Evolutionary conservation across 2,113 vertebrate species (phyloP).

Genomic region (Panurus biarmicus): DNA sequence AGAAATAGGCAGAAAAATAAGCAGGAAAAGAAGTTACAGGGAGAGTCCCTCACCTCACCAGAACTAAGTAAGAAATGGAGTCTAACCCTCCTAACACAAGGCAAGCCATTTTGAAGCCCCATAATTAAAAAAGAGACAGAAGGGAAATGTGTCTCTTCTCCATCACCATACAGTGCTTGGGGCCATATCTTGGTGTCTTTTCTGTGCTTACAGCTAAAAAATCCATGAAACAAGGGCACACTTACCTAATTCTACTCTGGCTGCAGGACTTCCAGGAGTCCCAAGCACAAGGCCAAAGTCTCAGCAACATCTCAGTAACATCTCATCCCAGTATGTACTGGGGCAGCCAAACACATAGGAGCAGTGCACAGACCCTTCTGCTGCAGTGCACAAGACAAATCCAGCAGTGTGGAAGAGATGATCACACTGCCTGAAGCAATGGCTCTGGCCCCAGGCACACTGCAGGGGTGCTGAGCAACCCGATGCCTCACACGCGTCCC

Average conservation of each 20-base stretch:
- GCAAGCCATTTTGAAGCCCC: background rate
- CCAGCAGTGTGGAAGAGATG: background rate
- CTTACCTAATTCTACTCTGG: background rate
- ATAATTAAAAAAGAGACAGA: background rate
- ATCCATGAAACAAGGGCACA: background rate
- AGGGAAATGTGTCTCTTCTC: background rate
- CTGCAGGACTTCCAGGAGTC: background rate
- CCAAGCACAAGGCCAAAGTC: background rate
- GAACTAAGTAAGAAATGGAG: background rate
- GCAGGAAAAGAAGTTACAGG: background rate
- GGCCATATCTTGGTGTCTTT: background rate
- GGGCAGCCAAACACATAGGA: background rate
- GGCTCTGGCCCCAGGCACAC: background rate
- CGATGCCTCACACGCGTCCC: background rate
- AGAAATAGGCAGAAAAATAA: background rate
- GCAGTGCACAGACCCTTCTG: background rate
- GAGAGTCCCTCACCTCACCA: background rate
- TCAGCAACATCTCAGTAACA: background rate
- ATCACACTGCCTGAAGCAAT: background rate
- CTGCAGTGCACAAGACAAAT: background rate
- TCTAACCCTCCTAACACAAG: background rate
- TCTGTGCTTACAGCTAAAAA: background rate
- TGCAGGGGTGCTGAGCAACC: fast-evolving
- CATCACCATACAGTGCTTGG: fast-evolving
- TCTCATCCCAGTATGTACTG: too few relatives aligned